Base-by-base conservation (phyloP, 1,140 invertebrate species). In the Drosophila sucinea region DNA sequence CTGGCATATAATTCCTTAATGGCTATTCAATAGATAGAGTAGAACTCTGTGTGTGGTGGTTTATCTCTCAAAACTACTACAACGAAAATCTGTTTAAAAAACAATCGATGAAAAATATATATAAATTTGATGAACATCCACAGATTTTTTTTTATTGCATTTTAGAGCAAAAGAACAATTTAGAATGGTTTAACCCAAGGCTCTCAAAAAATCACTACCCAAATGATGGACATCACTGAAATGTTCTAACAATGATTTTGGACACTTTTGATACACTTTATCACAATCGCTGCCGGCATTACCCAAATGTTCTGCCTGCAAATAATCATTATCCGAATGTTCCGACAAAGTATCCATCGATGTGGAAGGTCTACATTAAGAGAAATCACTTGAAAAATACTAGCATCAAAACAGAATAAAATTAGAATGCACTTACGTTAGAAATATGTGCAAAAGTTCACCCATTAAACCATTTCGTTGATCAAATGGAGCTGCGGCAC, bases 361-460 rank as follows among this genome's bases (percentile, higher is more conserved):
- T 17, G 93, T 93, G 17, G 95, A 96, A 35, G 95, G 95, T 25
- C 94, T 95, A 6, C 17, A 67, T 1, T 7, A 47, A 25, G 1
- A 32, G 1, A 29, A 58, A 27, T 32, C 3, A 10, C 0, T 40
- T 11, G 4, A 33, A 40, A n/a, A 41, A 11, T 2, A 27, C 4
- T 11, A 11, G 10, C 1, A 27, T 3, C 17, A 10, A 3, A 44
- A 44, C 1, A 17, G 6, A 23, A 2, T 32, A 32, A 32, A 3
- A 32, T 56, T 7, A 30, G 2, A 38, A 3, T 11, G 23, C 7
- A 81, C 94, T 94, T 92, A 95, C 94, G 95, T 95, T 77, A 96
- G 93, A 75, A 96, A 91, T 78, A 95, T 93, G 90, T 95, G 95
- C 41, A 95, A 92, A 77, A 96, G 92, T 93, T 96, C 94, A 25